These are phyloP conservation scores for Drosophila ficusphila DNA, from an alignment of 1,140 invertebrate species.

Conservation along the genomic window DNA sequence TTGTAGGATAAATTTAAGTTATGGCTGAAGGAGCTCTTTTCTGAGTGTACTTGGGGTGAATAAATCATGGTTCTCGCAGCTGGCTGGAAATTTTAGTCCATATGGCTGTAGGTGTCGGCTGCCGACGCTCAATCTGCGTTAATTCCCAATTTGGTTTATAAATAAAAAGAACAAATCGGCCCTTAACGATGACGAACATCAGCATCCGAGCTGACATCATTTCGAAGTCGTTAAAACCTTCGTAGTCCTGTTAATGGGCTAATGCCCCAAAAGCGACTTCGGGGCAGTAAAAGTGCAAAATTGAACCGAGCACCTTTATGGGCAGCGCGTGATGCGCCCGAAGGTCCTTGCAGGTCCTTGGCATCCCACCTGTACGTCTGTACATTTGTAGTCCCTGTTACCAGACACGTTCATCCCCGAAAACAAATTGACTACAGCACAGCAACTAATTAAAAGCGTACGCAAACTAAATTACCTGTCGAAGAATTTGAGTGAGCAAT, in stretches of 20 bases:
- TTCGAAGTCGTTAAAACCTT: conserved; percentile 48
- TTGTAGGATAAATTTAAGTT: background rate
- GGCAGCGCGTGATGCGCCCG: conserved; percentile 28
- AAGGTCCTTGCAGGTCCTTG: conserved; percentile 19
- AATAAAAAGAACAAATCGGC: conserved; percentile 47
- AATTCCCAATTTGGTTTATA: conserved; percentile 59
- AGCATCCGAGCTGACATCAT: conserved; percentile 52
- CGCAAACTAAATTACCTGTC: conserved; percentile 55
- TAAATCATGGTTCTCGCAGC: conserved; percentile 45
- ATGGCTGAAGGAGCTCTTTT: background rate
- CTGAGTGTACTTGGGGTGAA: conserved; percentile 36
- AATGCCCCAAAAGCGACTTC: conserved; percentile 29
- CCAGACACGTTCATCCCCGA: conserved; percentile 28
- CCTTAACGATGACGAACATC: conserved; percentile 42
- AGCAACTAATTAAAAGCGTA: conserved; percentile 56
- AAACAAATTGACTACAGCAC: conserved; percentile 19
- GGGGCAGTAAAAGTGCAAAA: conserved; percentile 44
- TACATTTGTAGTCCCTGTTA: conserved; percentile 5
- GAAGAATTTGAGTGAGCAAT: conserved; percentile 47
- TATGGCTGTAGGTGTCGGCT: conserved; percentile 51
- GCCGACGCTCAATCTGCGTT: conserved; percentile 44
- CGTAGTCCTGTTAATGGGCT: conserved; percentile 33
- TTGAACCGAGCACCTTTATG: conserved; percentile 45
- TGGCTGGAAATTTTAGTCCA: conserved; percentile 36
- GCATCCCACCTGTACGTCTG: background rate